These are phyloP conservation scores for Sebastes dallii DNA, from an alignment of 2,797 vertebrate genomes.

Conservation along the genomic window DNA sequence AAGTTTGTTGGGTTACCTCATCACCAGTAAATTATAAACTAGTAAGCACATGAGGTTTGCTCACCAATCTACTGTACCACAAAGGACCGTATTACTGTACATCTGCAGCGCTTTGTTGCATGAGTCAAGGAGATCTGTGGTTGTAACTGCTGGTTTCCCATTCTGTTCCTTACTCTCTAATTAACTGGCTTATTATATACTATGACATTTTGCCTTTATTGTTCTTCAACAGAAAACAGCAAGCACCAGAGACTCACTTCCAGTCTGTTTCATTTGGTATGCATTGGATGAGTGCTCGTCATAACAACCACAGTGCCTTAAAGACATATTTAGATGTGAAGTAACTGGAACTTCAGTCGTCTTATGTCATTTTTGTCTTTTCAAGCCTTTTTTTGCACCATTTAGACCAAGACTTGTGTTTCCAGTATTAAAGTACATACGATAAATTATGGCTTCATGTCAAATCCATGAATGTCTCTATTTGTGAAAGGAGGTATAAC, in stretches of 20 bases:
- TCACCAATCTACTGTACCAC: background rate
- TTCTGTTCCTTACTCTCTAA: background rate
- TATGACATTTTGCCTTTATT: background rate
- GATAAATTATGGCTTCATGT: no score
- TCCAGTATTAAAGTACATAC: background rate
- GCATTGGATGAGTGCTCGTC: background rate
- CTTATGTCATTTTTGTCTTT: background rate
- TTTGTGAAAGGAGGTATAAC: no score
- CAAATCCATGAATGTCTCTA: no score
- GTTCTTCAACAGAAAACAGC: background rate
- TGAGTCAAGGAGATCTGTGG: background rate
- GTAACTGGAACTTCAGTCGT: background rate
- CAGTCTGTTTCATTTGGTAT: background rate
- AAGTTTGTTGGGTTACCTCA: background rate
- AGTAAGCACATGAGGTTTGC: background rate
- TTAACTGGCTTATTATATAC: background rate
- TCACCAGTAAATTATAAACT: background rate
- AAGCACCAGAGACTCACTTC: background rate
- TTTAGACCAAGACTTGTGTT: background rate
- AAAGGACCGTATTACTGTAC: background rate
- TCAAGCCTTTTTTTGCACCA: background rate
- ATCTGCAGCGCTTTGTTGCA: background rate
- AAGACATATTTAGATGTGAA: background rate
- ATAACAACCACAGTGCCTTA: background rate
- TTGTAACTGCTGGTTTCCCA: background rate